These are phyloP conservation scores for Scatophagus argus DNA, from an alignment of 2,113 vertebrate genomes.

Conservation along the genomic window DNA sequence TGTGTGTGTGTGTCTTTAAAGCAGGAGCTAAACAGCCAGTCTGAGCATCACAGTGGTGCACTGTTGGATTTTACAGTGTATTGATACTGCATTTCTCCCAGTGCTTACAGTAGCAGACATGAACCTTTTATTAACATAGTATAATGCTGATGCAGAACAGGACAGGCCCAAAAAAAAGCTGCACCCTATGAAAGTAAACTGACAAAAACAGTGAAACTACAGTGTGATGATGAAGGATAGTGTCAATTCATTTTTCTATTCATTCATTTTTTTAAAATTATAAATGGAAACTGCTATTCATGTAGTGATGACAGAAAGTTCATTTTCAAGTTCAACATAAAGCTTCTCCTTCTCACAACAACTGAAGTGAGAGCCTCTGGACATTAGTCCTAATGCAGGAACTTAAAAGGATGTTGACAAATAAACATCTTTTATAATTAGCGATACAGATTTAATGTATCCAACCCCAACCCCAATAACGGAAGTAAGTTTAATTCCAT, in stretches of 20 bases:
- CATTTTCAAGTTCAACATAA: neutral
- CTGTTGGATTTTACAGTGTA: conserved; percentile 64
- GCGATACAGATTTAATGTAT: neutral
- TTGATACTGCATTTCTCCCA: conserved; percentile 45
- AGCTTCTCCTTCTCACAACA: too few relatives aligned
- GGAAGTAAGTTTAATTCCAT: neutral
- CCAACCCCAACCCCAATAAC: neutral
- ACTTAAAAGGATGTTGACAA: conserved; percentile 6
- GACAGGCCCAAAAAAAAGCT: conserved; percentile 17
- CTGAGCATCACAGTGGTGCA: conserved; percentile 74
- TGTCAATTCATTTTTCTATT: neutral
- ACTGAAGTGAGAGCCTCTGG: conserved; percentile 4
- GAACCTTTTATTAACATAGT: conserved; percentile 35
- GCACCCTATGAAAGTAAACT: neutral
- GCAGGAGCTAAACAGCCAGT: conserved; percentile 59
- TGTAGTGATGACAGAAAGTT: neutral
- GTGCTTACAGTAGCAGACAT: conserved; percentile 45
- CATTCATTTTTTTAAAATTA: neutral
- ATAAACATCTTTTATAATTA: neutral
- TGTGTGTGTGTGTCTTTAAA: conserved; percentile 49
- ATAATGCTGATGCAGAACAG: conserved; percentile 33
- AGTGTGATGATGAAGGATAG: conserved; percentile 22
- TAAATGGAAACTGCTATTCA: neutral
- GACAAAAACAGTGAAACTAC: conserved; percentile 1
- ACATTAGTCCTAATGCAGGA: conserved; percentile 7